Percentiles rank a stretch among this genome's conserved stretches.
Evolutionary conservation across 2,113 vertebrate genomes (phyloP).

Genomic region (Zosterops lateralis): DNA sequence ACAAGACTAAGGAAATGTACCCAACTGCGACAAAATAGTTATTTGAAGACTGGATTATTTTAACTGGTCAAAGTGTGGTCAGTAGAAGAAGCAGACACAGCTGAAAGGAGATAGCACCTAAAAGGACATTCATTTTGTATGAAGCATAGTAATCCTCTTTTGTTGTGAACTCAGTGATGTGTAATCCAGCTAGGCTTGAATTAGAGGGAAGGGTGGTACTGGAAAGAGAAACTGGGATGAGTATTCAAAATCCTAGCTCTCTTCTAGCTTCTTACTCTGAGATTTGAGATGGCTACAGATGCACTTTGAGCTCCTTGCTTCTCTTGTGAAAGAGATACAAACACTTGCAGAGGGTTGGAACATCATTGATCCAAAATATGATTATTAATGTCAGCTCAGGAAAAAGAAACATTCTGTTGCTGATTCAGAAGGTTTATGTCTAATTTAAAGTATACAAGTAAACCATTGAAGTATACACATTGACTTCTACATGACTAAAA

Average conservation of each 20-base stretch:
- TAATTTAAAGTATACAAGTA: neutral
- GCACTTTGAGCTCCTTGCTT: accelerated
- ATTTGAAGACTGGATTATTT: neutral
- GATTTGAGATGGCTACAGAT: neutral
- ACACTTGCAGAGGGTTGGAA: neutral
- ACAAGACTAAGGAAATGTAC: neutral
- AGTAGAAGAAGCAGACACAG: neutral
- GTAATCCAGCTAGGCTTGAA: neutral
- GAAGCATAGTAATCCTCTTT: neutral
- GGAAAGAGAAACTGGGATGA: neutral
- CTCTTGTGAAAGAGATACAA: accelerated
- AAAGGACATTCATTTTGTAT: neutral
- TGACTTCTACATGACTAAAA: neutral
- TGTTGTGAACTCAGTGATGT: neutral
- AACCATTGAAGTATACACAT: neutral
- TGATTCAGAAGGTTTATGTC: neutral
- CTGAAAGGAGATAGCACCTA: neutral
- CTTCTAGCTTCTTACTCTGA: neutral
- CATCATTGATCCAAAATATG: neutral
- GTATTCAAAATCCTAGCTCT: neutral
- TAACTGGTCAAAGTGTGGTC: neutral
- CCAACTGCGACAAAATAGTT: neutral
- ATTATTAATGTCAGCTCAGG: neutral
- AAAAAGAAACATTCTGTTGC: neutral
- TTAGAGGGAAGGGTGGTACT: neutral